Base-by-base conservation (phyloP, 2,797 vertebrate genomes). In the Botia kubotai region DNA sequence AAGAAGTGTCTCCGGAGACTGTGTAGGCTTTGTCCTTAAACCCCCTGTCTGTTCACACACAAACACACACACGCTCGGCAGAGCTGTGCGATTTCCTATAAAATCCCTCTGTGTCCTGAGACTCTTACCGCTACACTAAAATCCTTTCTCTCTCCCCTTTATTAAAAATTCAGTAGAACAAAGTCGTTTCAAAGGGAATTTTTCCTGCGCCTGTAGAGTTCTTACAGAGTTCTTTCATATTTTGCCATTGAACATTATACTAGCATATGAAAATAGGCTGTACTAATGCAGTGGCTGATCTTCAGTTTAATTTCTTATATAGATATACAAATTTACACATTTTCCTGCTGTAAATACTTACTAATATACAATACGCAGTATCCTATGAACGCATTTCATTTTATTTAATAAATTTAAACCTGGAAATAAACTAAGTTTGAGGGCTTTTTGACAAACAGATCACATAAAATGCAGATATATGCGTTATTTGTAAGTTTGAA, bases 141-240 rank as follows among this genome's bases (percentile, higher is more conserved):
- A 75, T 75, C 65, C 72, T 75, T 81, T 81, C 66, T 62, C 72
- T 63, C 43, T 69, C 39, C 12, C 55, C 66, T 63, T 71, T 76
- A 76, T 82, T 43, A 82, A 82, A 82, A 70, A 82, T 82, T 62
- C 26, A 70, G 26, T 2, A 55, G 26, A 53, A 76, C 73, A 81
- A 75, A 71, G 73, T 71, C 33, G 76, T 70, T 75, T 81, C 79
- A 75, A 75, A 70, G 66, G 55, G 67, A 76, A 75, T 63, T 70
- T 33, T 81, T 75, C 48, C 48, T 68, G 21, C 7, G 66, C 53
- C 65, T 50, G 39, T 70, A 70, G 60, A 62, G 33, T 75, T 75
- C n/a, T 10, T 60, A 17, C 17, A 0, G 7, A 60, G 12, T 65
- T 52, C 62, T 66, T 55, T 21, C 8, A 43, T 39, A 23, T 72